phyloP scores from a whole-genome alignment of 2,888 invertebrate genomes.

The Phyllotreta cruciferae region DNA sequence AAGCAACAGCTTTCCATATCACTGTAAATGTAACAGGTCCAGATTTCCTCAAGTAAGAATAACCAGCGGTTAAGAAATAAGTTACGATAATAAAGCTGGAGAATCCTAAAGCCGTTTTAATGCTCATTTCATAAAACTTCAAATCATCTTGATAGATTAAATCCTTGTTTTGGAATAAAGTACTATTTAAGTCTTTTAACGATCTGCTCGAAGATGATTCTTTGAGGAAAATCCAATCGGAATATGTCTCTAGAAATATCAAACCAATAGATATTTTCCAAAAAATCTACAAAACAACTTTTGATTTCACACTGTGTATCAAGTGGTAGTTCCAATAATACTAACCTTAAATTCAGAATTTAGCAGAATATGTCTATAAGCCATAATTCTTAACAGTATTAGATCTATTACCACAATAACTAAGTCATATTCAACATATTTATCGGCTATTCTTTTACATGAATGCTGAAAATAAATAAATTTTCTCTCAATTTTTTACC shows the following conservation, averaged over 20 bases:
- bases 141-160: slow-evolving; percentile 51
- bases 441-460: slow-evolving; percentile 81
- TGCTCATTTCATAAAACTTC: slow-evolving; percentile 52
- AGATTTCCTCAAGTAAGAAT: slow-evolving; percentile 38
- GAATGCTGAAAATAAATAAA: slow-evolving; percentile 65
- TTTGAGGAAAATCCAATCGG: slow-evolving; percentile 65
- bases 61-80: slow-evolving; percentile 48
- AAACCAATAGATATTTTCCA: slow-evolving; percentile 80
- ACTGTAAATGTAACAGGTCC: slow-evolving; percentile 44
- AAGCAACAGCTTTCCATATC: slow-evolving; percentile 66
- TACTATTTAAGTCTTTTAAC: slow-evolving; percentile 33
- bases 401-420: slow-evolving; percentile 87
- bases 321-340: slow-evolving; percentile 15
- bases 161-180: slow-evolving; percentile 44
- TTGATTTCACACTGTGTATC: background rate
- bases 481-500: slow-evolving; percentile 1
- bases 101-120: slow-evolving; percentile 51
- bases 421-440: slow-evolving; percentile 91
- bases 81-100: slow-evolving; percentile 49
- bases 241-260: slow-evolving; percentile 81
- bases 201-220: slow-evolving; percentile 31
- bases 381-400: slow-evolving; percentile 79
- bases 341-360: slow-evolving; percentile 80
- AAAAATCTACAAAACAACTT: slow-evolving; percentile 47
- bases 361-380: slow-evolving; percentile 84